Base-by-base conservation (phyloP, 2,797 vertebrate genomes). In the Lagothrix lagotricha region DNA sequence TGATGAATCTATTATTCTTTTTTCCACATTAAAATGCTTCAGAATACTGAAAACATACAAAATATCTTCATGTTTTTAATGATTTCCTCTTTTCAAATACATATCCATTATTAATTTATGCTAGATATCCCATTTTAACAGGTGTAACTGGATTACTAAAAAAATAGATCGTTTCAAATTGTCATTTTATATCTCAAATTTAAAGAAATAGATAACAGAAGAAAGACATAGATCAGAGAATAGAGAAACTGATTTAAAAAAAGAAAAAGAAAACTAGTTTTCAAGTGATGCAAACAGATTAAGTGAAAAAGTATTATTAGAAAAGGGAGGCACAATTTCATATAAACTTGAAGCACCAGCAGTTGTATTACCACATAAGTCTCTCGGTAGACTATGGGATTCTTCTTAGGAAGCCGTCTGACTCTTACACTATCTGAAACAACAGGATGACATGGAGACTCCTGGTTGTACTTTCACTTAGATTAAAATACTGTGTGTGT, bases 111-210 rank as follows among this genome's bases (percentile, higher is more conserved):
- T 70, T 93, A 61, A 91, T 58, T 52, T 91, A 26, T 61, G 41
- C 10, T 75, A 77, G 36, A 33, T 48, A n/a, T 30, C 19, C 7
- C 15, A 83, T 88, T 88, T 85, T 50, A 95, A 73, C 39, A 79
- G 77, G 1, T 79, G 17, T 3, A 54, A 84, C 52, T 36, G 20
- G 22, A 46, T 94, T 52, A 81, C 33, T 64, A 89, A 82, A 61
- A 85, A 58, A 89, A 96, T 61, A 33, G 7, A 6, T 82, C 64
- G 4, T 96, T 89, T 72, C 67, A 90, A 96, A 58, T 72, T 54
- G 11, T 54, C 30, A 22, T 44, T 90, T 61, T 81, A 20, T 64
- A 54, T 2, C 0, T 7, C 26, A 79, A 52, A 70, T 36, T 24
- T 58, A 46, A 96, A 84, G 36, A 93, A 95, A 84, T 67, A 90